Evolutionary conservation across 2,797 vertebrate species (phyloP).

Genomic region (Morus bassanus): DNA sequence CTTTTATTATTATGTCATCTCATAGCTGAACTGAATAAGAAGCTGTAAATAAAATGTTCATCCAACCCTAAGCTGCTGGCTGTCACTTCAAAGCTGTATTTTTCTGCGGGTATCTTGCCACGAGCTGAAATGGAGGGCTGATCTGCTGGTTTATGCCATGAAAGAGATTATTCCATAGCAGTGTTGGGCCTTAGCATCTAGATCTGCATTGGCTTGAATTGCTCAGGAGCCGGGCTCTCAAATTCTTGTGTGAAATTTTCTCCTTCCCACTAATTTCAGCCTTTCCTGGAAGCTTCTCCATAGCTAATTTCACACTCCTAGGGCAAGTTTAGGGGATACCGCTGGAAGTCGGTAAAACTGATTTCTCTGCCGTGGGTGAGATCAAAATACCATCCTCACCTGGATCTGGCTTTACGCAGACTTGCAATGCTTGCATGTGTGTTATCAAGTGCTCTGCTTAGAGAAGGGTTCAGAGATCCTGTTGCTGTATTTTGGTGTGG

Average conservation of each 20-base stretch:
- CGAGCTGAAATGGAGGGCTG: background rate
- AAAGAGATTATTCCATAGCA: background rate
- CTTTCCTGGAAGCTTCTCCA: background rate
- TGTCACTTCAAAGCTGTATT: slow-evolving; percentile 8
- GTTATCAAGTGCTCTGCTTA: background rate
- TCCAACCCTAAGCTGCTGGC: background rate
- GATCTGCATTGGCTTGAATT: background rate
- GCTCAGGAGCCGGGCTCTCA: accelerated
- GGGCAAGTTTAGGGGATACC: background rate
- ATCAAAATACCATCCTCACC: background rate
- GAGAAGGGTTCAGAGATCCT: background rate
- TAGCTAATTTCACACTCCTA: background rate
- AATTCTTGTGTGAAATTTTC: background rate
- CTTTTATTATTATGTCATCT: background rate
- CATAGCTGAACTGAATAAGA: background rate
- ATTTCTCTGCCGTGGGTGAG: background rate
- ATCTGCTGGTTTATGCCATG: background rate
- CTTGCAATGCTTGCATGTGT: background rate
- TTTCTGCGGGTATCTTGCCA: background rate
- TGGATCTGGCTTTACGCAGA: background rate
- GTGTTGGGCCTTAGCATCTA: background rate
- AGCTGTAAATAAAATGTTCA: background rate
- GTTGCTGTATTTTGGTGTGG: background rate
- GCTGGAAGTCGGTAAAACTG: background rate
- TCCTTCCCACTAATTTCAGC: background rate